Base-by-base conservation (phyloP, 64 coral and sea anemone species). In the Anthopleura sola region DNA sequence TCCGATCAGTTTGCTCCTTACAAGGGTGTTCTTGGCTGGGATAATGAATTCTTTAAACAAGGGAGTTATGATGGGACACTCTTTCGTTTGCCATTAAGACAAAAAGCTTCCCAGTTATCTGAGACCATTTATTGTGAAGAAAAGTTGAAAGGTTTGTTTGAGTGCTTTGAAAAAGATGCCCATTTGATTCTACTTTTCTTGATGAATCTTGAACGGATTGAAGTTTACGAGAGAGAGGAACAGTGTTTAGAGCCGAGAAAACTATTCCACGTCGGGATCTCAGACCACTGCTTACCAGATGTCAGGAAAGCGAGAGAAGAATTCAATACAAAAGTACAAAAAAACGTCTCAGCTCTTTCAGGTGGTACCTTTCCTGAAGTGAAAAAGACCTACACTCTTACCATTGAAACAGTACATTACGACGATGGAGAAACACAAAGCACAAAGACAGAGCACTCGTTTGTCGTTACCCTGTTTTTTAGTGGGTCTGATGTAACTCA, bases 1-100 rank as follows among this genome's bases (percentile, higher is more conserved):
- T 28, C 58, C 5, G 58, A 98, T 46, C 92, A 98, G 58, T 98
- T 98, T 48, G 32, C 71, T 3, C 96, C 96, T 9, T 98, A 94
- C 57, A 91, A 92, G 19, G 77, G 79, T 3, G 80, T 53, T 58
- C 90, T 94, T 75, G 57, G 81, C 76, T 98, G 92, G 18, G 74
- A 18, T 15, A 49, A 95, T 24, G 86, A 89, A 16, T 26, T 53
- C 2, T 98, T 91, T 34, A 33, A 21, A 16, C 62, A 31, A 32
- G 92, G 89, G 34, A 74, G 60, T 28, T 98, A 91, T 38, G 78
- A 85, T 8, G 96, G 92, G 16, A 98, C 96, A 11, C 74, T 98
- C 1, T 98, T 98, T 87, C 96, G 96, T 20, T 98, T 98, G 37
- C 96, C 92, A 1, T 82, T 98, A 26, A 78, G 96, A 77, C 46